Conservation (phyloP, 2,797 vertebrate species). For the Lerista edwardsae region DNA sequence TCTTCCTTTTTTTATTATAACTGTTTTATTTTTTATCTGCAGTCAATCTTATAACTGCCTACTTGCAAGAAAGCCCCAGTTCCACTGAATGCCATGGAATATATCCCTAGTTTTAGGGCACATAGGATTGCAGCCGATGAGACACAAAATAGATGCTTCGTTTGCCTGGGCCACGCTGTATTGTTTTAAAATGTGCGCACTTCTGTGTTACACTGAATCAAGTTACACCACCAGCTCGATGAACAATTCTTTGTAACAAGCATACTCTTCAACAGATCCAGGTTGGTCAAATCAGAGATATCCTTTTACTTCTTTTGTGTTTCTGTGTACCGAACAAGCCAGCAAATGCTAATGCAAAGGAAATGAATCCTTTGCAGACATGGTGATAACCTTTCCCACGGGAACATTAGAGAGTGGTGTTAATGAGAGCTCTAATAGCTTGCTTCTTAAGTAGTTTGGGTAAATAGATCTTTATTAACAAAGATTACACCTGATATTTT, state of each 20-base stretch:
- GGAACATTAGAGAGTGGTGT: constrained; percentile 68
- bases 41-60: no score
- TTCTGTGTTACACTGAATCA: neutral
- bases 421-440: constrained; percentile 73
- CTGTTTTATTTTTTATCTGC: neutral
- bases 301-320: constrained; percentile 14
- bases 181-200: neutral
- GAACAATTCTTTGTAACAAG: constrained; percentile 1
- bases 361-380: constrained; percentile 70
- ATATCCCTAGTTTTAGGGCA: no score
- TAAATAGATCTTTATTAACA: constrained; percentile 77
- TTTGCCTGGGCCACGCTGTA: neutral
- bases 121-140: no score
- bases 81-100: no score
- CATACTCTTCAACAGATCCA: neutral
- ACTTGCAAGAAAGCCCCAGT: no score
- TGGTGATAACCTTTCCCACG: constrained; percentile 74
- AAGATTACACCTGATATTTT: constrained; percentile 56
- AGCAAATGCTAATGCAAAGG: constrained; percentile 71
- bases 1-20: neutral
- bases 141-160: no score
- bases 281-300: neutral
- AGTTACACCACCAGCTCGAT: neutral
- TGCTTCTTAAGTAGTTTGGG: constrained; percentile 61
- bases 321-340: constrained; percentile 50